Base-by-base conservation (phyloP, 2,888 invertebrate genomes). In the Brenthis ino region DNA sequence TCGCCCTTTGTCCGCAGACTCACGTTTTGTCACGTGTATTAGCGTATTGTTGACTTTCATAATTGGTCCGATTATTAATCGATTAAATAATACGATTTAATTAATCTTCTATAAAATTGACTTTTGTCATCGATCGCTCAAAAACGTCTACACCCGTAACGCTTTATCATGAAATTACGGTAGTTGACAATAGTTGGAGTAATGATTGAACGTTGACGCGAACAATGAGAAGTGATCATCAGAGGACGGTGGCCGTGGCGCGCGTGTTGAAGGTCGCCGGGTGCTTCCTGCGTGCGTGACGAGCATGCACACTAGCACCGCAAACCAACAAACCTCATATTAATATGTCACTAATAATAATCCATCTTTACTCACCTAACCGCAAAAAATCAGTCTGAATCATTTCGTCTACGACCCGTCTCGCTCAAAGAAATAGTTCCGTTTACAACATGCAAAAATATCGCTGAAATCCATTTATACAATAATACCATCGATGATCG, bases 261-360 rank as follows among this genome's bases (percentile, higher is more conserved):
- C 83, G 87, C 84, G 82, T 83, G 83, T 71, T 81, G 91, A 91
- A 92, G 92, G 92, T 81, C 91, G 85, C 66, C 75, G 77, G 74
- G 76, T 83, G 87, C 89, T 92, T 92, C 93, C 92, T 91, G 91
- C 86, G 89, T 87, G 87, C 93, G 92, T 92, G 93, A 88, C 84
- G 81, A 76, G 92, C 89, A 91, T 92, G 84, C 72, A 78, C 69
- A 67, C 65, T 37, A 64, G 57, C 58, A 66, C 63, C 61, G 67
- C 73, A 72, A 71, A 60, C 69, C 71, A 57, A 57, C 72, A 71
- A 43, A 72, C 72, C 69, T 70, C 72, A 75, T 68, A 72, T 68
- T 73, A 72, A 73, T 73, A 75, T 73, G 68, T 61, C 64, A 58
- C 72, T 75, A 71, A 67, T 75, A 71, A 75, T 71, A 73, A 71